These are phyloP conservation scores for Pygmarrhopalites habei DNA, from an alignment of 1,140 invertebrate genomes.

Conservation along the genomic window DNA sequence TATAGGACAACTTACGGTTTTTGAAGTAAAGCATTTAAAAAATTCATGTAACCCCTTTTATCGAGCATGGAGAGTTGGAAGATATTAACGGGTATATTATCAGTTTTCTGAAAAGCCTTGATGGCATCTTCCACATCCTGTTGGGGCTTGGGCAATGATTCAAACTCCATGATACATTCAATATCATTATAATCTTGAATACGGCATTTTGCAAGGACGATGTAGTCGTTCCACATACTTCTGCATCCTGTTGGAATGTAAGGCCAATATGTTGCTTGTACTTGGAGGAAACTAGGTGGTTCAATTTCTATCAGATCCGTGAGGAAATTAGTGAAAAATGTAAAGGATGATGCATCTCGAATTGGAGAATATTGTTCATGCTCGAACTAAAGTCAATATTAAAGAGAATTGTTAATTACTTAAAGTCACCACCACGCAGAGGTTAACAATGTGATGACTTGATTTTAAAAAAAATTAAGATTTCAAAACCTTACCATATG, in stretches of 20 bases:
- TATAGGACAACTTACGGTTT: constrained; percentile 28
- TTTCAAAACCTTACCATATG: no score
- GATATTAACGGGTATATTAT: constrained; percentile 21
- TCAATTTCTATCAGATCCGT: constrained; percentile 25
- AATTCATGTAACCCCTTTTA: constrained; percentile 23
- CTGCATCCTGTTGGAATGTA: constrained; percentile 24
- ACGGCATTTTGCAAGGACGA: constrained; percentile 26
- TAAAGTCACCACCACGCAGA: no score
- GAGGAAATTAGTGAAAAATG: constrained; percentile 19
- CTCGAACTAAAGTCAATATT: no score
- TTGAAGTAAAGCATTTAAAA: constrained; percentile 27
- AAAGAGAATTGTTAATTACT: no score
- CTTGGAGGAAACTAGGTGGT: constrained; percentile 30
- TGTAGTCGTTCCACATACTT: constrained; percentile 25
- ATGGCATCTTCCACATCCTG: constrained; percentile 29
- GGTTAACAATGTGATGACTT: no score
- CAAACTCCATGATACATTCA: constrained; percentile 30
- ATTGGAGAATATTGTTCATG: constrained; percentile 19
- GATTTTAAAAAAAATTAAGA: no score
- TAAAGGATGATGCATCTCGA: constrained; percentile 19
- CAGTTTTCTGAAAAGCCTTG: constrained; percentile 20
- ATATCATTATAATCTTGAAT: constrained; percentile 30
- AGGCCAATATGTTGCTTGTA: constrained; percentile 26
- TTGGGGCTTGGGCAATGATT: constrained; percentile 24
- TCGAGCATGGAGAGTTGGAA: no score